Conservation (phyloP, 2,888 invertebrate genomes). For the Monoplex corrugatus region DNA sequence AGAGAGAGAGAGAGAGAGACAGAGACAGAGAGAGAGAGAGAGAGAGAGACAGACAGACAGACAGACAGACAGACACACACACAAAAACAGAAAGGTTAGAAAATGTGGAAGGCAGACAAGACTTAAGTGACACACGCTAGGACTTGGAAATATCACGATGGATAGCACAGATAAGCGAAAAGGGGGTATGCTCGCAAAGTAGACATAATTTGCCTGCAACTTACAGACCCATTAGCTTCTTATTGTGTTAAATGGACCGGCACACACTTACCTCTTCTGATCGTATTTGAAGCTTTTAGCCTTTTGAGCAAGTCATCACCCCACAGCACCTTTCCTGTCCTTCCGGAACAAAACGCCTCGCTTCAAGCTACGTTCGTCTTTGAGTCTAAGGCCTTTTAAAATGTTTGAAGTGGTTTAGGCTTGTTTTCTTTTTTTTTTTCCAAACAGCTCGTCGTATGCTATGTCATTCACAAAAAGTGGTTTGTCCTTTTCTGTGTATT, state of each 20-base stretch:
- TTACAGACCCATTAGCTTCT: conserved; percentile 32
- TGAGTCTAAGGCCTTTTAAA: no score
- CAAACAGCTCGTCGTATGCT: no score
- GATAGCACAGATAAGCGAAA: not conserved
- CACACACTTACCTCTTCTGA: conserved; percentile 8
- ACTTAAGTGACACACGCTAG: not conserved
- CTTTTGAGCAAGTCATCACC: not conserved
- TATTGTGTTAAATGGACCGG: conserved; percentile 32
- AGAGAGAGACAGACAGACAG: conserved; percentile 15
- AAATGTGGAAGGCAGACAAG: no score
- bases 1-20: not conserved
- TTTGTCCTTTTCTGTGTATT: no score
- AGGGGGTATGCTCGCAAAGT: not conserved
- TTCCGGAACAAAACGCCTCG: conserved; percentile 28
- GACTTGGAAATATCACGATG: not conserved
- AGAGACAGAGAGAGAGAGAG: not conserved
- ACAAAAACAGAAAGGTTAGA: not conserved
- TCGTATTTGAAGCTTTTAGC: conserved; percentile 35
- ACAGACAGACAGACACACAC: not conserved
- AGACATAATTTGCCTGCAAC: conserved; percentile 23
- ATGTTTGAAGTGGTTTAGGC: no score
- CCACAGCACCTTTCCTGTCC: not conserved
- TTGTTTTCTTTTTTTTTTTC: not conserved
- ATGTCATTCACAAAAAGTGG: no score
- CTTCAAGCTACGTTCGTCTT: no score